Conservation (phyloP, 2,888 invertebrate species). For the Ornithoptera alexandrae region DNA sequence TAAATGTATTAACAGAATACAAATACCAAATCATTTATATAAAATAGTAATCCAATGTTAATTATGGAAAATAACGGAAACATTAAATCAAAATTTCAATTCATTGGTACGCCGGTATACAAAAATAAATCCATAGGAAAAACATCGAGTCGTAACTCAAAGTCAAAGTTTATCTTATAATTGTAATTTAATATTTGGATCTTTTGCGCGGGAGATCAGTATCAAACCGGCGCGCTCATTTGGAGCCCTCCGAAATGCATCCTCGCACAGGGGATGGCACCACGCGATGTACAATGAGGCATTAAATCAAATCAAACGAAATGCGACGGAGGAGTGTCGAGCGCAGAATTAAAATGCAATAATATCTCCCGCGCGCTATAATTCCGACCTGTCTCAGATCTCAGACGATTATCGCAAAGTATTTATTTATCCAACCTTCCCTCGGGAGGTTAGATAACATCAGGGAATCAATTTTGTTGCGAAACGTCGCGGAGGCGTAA, state of each 20-base stretch:
- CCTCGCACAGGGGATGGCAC: slow-evolving; percentile 42
- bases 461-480: slow-evolving; percentile 76
- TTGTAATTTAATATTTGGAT: slow-evolving; percentile 67
- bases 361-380: slow-evolving; percentile 68
- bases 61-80: neutral
- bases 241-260: slow-evolving; percentile 58
- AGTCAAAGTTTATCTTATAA: slow-evolving; percentile 40
- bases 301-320: slow-evolving; percentile 72
- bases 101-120: neutral
- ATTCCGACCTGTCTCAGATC: slow-evolving; percentile 74
- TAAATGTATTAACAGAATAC: neutral
- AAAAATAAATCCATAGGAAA: slow-evolving; percentile 1
- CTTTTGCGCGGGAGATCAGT: slow-evolving; percentile 52
- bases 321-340: slow-evolving; percentile 70
- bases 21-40: neutral
- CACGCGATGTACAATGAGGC: slow-evolving; percentile 61
- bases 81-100: neutral
- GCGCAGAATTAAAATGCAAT: slow-evolving; percentile 76
- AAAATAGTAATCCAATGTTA: neutral
- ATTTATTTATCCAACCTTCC: slow-evolving; percentile 77
- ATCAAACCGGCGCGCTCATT: slow-evolving; percentile 56
- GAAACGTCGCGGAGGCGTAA: slow-evolving; percentile 73
- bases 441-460: slow-evolving; percentile 74
- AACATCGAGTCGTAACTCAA: slow-evolving; percentile 21
- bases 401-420: slow-evolving; percentile 73